A percentile compares a stretch with the other conserved stretches of the same genome.
Conservation (phyloP, 2,797 vertebrate species). For the Mus spretus region DNA sequence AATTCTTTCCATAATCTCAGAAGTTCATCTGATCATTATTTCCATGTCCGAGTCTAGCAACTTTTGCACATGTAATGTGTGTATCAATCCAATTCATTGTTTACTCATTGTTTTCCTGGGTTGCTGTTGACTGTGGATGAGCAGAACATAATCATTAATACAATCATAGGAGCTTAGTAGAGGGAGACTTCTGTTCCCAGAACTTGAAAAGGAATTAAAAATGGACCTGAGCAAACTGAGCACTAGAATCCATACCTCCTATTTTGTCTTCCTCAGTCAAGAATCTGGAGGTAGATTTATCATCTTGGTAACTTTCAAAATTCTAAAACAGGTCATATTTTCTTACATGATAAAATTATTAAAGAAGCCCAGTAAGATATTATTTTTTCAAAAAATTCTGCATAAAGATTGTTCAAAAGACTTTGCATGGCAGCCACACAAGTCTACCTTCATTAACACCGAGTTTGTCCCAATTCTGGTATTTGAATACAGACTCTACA, state of each 20-base stretch:
- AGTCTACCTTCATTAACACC: neutral
- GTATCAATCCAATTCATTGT: neutral
- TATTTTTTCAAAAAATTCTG: neutral
- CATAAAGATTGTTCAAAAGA: neutral
- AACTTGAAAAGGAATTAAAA: neutral
- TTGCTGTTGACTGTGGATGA: neutral
- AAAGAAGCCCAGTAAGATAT: neutral
- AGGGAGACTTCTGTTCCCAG: neutral
- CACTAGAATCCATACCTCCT: neutral
- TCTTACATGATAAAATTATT: neutral
- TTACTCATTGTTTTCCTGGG: neutral
- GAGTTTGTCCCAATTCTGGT: neutral
- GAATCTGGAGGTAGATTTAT: neutral
- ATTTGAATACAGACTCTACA: neutral
- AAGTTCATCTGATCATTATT: neutral
- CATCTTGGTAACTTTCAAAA: neutral
- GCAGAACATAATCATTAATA: too few species aligned
- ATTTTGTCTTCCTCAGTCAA: neutral
- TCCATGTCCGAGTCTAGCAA: neutral
- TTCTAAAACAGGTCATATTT: slow-evolving; percentile 21
- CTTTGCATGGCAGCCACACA: neutral
- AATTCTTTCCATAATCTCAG: neutral
- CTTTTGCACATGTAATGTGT: neutral
- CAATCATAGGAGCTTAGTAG: neutral
- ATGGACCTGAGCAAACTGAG: neutral